phyloP scores from a whole-genome alignment of 2,888 invertebrate genomes.

The Amblyjoppa proteus region DNA sequence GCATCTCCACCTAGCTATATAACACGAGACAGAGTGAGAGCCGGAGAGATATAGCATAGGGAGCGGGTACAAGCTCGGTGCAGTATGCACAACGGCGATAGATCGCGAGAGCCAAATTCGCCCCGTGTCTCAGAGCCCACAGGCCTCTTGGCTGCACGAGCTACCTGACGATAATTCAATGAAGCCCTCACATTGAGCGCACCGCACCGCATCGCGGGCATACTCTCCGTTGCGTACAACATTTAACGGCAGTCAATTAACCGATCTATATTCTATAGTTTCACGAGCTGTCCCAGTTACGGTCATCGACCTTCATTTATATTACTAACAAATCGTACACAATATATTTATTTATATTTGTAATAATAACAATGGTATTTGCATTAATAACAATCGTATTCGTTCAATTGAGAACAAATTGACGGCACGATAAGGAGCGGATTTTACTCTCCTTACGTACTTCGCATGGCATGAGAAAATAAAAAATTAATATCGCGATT shows the following conservation, averaged over 20 bases:
- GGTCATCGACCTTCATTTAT: too few species aligned
- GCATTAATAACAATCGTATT: too few species aligned
- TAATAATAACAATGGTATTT: too few species aligned
- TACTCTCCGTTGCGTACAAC: slow-evolving; percentile 31
- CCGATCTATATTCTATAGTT: slow-evolving; percentile 41
- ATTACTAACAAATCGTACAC: too few species aligned
- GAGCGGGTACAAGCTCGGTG: not conserved
- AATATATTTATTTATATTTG: too few species aligned
- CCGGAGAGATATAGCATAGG: not conserved
- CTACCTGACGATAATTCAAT: slow-evolving; percentile 65
- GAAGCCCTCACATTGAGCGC: slow-evolving; percentile 37
- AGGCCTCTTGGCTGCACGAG: slow-evolving; percentile 19
- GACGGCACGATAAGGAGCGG: too few species aligned
- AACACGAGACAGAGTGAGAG: not conserved
- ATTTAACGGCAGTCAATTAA: slow-evolving; percentile 52
- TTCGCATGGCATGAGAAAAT: too few species aligned
- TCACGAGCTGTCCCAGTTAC: too few species aligned
- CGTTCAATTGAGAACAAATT: too few species aligned
- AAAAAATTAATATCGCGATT: too few species aligned
- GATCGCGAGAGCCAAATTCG: slow-evolving; percentile 22
- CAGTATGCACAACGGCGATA: slow-evolving; percentile 12
- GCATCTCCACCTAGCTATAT: slow-evolving; percentile 44
- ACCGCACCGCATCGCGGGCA: slow-evolving; percentile 20
- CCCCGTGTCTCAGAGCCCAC: slow-evolving; percentile 3
- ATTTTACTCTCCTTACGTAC: too few species aligned